Evolutionary conservation across 2,113 vertebrate species (phyloP).

Genomic region (Etheostoma cragini): DNA sequence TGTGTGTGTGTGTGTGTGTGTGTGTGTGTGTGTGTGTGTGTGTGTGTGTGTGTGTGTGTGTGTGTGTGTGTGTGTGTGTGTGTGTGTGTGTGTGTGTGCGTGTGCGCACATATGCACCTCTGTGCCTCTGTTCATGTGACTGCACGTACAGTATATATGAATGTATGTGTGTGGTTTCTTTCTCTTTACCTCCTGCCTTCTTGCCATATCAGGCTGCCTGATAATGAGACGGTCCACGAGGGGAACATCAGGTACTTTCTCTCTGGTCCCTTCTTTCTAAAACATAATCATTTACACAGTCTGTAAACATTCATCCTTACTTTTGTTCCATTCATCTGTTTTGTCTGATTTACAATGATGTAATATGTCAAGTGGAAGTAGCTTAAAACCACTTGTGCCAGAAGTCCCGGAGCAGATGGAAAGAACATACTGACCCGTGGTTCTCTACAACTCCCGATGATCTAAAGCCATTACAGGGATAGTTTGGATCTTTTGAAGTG

Average conservation of each 20-base stretch:
- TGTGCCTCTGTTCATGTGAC: slow-evolving; percentile 3
- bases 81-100: slow-evolving; percentile 48
- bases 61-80: slow-evolving; percentile 47
- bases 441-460: neutral
- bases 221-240: slow-evolving; percentile 84
- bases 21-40: slow-evolving; percentile 48
- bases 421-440: neutral
- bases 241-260: slow-evolving; percentile 87
- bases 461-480: neutral
- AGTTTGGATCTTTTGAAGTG: too few relatives aligned
- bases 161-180: slow-evolving; percentile 45
- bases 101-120: slow-evolving; percentile 8
- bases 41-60: slow-evolving; percentile 39
- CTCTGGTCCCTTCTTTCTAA: slow-evolving; percentile 38
- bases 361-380: neutral
- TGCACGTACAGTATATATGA: slow-evolving; percentile 5
- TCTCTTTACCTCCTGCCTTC: slow-evolving; percentile 70
- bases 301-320: neutral
- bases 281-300: slow-evolving; percentile 18
- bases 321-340: neutral
- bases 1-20: slow-evolving; percentile 47
- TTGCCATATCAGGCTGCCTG: slow-evolving; percentile 86
- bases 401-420: neutral
- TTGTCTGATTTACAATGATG: neutral
- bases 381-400: neutral